Conservation (phyloP, 2,797 vertebrate genomes). For the Toxotes lorentzi region DNA sequence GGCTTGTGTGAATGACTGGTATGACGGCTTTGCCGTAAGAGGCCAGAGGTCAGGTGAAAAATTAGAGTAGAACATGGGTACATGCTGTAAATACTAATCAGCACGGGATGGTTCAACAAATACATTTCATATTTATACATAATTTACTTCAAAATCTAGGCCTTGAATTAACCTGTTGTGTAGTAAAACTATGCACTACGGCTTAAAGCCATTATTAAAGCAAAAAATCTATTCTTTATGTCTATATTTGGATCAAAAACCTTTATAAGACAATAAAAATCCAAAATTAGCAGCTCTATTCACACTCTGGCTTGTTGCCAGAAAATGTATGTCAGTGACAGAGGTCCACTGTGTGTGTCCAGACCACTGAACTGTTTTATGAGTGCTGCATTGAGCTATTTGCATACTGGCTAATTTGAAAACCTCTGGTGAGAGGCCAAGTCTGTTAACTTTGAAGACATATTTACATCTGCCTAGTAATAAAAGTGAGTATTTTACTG, state of each 20-base stretch:
- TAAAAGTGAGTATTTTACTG: constrained; percentile 6
- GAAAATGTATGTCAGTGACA: constrained; percentile 53
- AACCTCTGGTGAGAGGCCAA: constrained; percentile 1
- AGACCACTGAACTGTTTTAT: constrained; percentile 20
- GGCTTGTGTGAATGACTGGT: not conserved
- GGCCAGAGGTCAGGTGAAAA: constrained; percentile 10
- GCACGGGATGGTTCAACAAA: constrained; percentile 15
- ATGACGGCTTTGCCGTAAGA: not conserved
- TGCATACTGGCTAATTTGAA: constrained; percentile 35
- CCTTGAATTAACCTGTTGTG: too few relatives aligned
- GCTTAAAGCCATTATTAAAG: not conserved
- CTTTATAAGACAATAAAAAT: constrained; percentile 16
- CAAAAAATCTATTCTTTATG: not conserved
- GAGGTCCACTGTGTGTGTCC: constrained; percentile 29
- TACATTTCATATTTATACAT: not conserved
- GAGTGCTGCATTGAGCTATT: constrained; percentile 26
- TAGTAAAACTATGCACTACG: not conserved
- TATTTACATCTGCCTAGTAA: constrained; percentile 18
- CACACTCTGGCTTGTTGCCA: constrained; percentile 35
- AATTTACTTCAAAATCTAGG: not conserved
- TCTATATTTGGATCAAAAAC: constrained; percentile 36
- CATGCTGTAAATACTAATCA: not conserved
- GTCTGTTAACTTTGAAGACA: constrained; percentile 15
- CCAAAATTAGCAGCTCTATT: constrained; percentile 36
- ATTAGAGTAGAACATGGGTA: not conserved